Base-by-base conservation (phyloP, 2,113 vertebrate species). In the Nyctibius bracteatus region DNA sequence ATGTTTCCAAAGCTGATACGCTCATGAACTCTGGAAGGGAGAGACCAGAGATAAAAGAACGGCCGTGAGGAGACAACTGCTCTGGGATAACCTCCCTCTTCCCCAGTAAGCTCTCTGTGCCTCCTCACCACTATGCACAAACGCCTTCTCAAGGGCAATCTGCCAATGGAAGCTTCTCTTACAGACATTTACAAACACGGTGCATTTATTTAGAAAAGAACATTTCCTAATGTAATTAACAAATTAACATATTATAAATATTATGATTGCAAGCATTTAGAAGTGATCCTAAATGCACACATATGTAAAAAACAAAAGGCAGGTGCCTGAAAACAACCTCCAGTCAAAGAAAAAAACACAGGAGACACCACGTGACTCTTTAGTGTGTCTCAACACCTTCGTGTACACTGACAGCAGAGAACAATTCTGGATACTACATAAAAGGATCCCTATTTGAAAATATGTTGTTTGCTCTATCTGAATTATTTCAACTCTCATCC, bases 81-180 rank as follows among this genome's bases (percentile, higher is more conserved):
- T 21, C 7, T 12, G 18, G 37, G 31, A 43, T 12, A 14, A 33
- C 7, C 59, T 39, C 35, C 8, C 39, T 30, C 12, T 14, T 30
- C 14, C 39, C 35, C 78, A n/a, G 22, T 1, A 10, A 37, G 3
- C 16, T 6, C 30, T 4, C 24, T 2, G 0, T 30, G 59, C 33
- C n/a, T 14, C 1, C 65, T 39, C 23, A 25, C 57, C 21, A 6
- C 25, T 18, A 4, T 18, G 31, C 49, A 28, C 20, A 28, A 44
- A 22, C 10, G 19, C 44, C 51, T 33, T 19, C 30, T 14, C 70
- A 44, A 43, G 35, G 21, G 46, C 52, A 33, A 9, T 13, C 8
- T 12, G 51, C 5, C 4, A 10, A 9, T 0, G 8, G 5, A n/a
- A 93, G 31, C 30, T 49, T 24, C 87, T 90, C 66, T 18, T 30